A percentile compares a stretch with the other conserved stretches of the same genome.
These are phyloP conservation scores for Mya arenaria DNA, from an alignment of 1,140 invertebrate species.

Conservation along the genomic window DNA sequence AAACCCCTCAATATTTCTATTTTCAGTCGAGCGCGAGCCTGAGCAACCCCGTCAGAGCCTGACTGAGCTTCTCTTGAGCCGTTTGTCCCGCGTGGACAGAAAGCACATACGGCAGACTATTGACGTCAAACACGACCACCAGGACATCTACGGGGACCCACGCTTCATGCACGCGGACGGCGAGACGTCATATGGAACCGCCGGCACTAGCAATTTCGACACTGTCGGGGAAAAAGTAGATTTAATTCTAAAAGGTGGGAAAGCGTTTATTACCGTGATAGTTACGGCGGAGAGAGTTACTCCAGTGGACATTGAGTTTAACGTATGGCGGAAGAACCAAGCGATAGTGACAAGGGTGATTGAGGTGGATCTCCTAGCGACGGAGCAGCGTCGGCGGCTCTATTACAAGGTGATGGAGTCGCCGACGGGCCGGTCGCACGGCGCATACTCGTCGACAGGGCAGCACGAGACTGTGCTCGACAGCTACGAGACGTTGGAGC, in stretches of 20 bases:
- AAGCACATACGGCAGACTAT: slow-evolving; percentile 76
- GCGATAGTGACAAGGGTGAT: slow-evolving; percentile 79
- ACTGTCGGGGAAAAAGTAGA: slow-evolving; percentile 78
- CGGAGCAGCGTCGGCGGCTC: slow-evolving; percentile 73
- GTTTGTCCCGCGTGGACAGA: slow-evolving; percentile 69
- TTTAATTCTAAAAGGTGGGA: slow-evolving; percentile 73
- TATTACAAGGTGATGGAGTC: slow-evolving; percentile 77
- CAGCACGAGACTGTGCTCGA: slow-evolving; percentile 68
- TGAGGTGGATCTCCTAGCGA: slow-evolving; percentile 78
- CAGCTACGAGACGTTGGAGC: slow-evolving; percentile 70
- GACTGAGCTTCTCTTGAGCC: slow-evolving; percentile 67
- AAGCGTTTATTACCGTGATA: slow-evolving; percentile 76
- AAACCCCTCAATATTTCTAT: too few relatives aligned
- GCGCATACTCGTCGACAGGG: background rate
- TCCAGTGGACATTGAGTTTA: slow-evolving; percentile 75
- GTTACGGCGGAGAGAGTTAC: slow-evolving; percentile 77
- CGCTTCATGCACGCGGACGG: slow-evolving; percentile 75
- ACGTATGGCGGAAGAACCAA: slow-evolving; percentile 79
- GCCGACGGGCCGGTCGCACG: slow-evolving; percentile 38
- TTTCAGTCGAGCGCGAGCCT: slow-evolving; percentile 60
- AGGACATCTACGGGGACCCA: slow-evolving; percentile 77
- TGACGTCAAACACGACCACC: slow-evolving; percentile 77
- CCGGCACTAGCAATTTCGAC: slow-evolving; percentile 76
- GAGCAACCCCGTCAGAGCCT: slow-evolving; percentile 63
- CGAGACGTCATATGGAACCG: slow-evolving; percentile 22